phyloP scores from a whole-genome alignment of 2,797 vertebrate species.

The Cryptoprocta ferox region DNA sequence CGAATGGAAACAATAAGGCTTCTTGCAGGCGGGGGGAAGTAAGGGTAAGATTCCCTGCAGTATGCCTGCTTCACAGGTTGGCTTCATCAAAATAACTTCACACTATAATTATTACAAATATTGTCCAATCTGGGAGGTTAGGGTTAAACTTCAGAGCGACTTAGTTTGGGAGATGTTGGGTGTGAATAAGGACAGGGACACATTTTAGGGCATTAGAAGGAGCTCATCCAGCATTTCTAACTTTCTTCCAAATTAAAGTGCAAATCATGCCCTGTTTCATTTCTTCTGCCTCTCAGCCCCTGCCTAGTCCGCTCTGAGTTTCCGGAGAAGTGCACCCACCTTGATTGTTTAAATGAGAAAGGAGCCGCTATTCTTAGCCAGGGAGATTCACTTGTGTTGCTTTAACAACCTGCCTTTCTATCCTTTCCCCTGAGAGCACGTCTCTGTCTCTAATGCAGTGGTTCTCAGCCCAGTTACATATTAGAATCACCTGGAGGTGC shows the following conservation, averaged over 20 bases:
- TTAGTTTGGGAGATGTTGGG: background rate
- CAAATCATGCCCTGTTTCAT: background rate
- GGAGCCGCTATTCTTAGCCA: conserved; percentile 55
- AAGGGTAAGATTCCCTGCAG: background rate
- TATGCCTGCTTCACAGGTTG: background rate
- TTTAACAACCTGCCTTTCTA: conserved; percentile 4
- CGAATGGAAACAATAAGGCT: background rate
- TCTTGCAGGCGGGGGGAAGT: background rate
- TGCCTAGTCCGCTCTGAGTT: background rate
- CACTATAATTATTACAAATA: background rate
- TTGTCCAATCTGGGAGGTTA: background rate
- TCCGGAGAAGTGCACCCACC: background rate
- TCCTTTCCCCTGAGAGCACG: background rate
- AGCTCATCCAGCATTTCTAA: background rate
- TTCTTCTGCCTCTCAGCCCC: background rate
- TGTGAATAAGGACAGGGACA: background rate
- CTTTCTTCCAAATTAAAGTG: conserved; percentile 52
- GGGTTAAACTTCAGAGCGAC: background rate
- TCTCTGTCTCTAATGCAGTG: background rate
- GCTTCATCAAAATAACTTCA: background rate
- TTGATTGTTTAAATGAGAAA: conserved; percentile 56
- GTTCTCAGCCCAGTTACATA: background rate
- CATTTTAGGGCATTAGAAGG: background rate
- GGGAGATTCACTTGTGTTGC: background rate
- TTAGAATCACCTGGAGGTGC: background rate